Evolutionary conservation across 2,888 invertebrate species (phyloP).

Genomic region (Teinopalpus imperialis): DNA sequence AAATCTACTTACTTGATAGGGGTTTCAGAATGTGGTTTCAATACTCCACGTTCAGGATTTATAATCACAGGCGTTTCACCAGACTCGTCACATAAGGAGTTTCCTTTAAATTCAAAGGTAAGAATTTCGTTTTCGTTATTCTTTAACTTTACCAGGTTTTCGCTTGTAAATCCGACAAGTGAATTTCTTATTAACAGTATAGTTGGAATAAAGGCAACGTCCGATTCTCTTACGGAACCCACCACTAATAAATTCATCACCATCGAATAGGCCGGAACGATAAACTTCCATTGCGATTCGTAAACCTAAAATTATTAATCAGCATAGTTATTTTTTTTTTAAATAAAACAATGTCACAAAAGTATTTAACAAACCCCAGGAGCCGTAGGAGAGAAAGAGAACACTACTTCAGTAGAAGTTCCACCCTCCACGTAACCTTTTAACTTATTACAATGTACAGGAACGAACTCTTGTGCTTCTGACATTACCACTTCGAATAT

Average conservation of each 20-base stretch:
- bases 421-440: constrained; percentile 83
- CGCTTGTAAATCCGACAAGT: constrained; percentile 78
- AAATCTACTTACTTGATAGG: constrained; percentile 69
- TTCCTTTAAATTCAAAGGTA: constrained; percentile 75
- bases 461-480: constrained; percentile 62
- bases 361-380: constrained; percentile 65
- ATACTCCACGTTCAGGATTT: constrained; percentile 71
- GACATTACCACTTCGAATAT: constrained; percentile 79
- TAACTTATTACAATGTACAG: constrained; percentile 82
- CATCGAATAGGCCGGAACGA: constrained; percentile 80
- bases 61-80: constrained; percentile 75
- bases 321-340: not conserved
- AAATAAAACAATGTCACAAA: no score
- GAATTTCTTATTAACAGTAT: constrained; percentile 83
- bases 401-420: constrained; percentile 81
- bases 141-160: constrained; percentile 63
- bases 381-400: constrained; percentile 84
- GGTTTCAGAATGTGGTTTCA: constrained; percentile 72
- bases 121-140: constrained; percentile 80
- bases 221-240: constrained; percentile 84
- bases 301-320: constrained; percentile 54
- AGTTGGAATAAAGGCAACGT: constrained; percentile 81
- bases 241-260: constrained; percentile 82
- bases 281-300: constrained; percentile 86
- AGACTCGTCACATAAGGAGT: constrained; percentile 79